Evolutionary conservation across 2,888 invertebrate species (phyloP).

Genomic region (Bellardia pandia): DNA sequence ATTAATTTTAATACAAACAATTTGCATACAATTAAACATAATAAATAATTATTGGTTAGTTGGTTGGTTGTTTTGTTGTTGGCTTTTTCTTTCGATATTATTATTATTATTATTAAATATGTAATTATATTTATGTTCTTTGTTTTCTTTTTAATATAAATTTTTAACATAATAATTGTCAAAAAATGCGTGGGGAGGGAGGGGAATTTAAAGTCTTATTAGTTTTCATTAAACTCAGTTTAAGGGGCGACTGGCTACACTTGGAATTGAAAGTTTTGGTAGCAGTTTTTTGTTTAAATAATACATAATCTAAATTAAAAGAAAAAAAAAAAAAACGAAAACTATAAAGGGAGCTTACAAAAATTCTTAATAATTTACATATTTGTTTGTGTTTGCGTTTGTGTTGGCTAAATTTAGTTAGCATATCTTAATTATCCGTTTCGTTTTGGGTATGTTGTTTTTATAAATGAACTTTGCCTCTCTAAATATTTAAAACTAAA

Average conservation of each 20-base stretch:
- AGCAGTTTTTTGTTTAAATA: conserved; percentile 1
- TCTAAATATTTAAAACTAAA: conserved; percentile 55
- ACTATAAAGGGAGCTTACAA: background rate
- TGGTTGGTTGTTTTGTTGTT: background rate
- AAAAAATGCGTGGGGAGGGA: background rate
- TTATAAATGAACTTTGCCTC: conserved; percentile 65
- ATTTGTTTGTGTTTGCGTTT: conserved; percentile 3
- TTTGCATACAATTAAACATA: conserved; percentile 59
- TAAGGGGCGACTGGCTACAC: background rate
- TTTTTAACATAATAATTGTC: conserved; percentile 43
- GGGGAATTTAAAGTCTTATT: conserved; percentile 43
- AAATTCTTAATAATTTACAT: conserved; percentile 46
- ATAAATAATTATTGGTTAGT: conserved; percentile 37
- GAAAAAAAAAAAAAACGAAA: background rate
- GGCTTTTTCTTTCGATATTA: too few species aligned
- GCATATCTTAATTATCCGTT: background rate
- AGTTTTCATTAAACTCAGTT: background rate
- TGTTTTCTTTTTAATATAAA: conserved; percentile 3
- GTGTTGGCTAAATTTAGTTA: conserved; percentile 15
- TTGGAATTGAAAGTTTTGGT: background rate
- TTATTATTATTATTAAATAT: background rate
- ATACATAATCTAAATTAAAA: background rate
- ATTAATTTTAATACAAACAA: conserved; percentile 49
- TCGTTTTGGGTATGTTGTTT: background rate
- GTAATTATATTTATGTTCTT: conserved; percentile 16